Percentiles rank a stretch among this genome's conserved stretches.
Conservation (phyloP, 30 jellyfish, hydroid and myxozoan species). For the Phacellophora camtschatica region DNA sequence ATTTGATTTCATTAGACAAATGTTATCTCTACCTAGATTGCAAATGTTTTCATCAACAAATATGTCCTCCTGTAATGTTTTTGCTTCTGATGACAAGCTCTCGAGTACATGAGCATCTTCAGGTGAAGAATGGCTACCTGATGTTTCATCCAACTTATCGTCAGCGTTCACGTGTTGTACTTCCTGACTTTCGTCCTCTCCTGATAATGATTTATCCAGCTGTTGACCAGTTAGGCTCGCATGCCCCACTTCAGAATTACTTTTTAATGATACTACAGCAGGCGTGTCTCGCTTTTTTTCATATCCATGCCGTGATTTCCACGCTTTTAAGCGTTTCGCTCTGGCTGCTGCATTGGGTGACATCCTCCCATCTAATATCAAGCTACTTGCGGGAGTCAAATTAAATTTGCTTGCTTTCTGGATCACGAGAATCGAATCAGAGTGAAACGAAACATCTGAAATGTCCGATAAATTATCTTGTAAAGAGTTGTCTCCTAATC, state of each 20-base stretch:
- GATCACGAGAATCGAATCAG: constrained; percentile 37
- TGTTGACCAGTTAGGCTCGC: background rate
- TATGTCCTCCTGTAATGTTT: background rate
- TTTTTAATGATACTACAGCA: background rate
- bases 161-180: background rate
- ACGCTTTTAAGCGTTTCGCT: constrained; percentile 24
- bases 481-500: background rate
- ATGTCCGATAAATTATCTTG: constrained; percentile 23
- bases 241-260: background rate
- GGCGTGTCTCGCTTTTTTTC: background rate
- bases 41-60: background rate
- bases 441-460: constrained; percentile 7
- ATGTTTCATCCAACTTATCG: too few relatives aligned
- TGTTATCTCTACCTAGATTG: background rate
- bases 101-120: too few relatives aligned
- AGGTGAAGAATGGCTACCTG: background rate
- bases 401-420: constrained; percentile 25
- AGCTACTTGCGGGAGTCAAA: constrained; percentile 35
- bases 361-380: constrained; percentile 6
- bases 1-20: background rate
- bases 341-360: constrained; percentile 8
- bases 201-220: background rate
- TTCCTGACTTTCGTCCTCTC: background rate
- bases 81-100: background rate
- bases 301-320: constrained; percentile 31